Conservation (phyloP, 1,140 invertebrate genomes). For the Tyrophagus putrescentiae region DNA sequence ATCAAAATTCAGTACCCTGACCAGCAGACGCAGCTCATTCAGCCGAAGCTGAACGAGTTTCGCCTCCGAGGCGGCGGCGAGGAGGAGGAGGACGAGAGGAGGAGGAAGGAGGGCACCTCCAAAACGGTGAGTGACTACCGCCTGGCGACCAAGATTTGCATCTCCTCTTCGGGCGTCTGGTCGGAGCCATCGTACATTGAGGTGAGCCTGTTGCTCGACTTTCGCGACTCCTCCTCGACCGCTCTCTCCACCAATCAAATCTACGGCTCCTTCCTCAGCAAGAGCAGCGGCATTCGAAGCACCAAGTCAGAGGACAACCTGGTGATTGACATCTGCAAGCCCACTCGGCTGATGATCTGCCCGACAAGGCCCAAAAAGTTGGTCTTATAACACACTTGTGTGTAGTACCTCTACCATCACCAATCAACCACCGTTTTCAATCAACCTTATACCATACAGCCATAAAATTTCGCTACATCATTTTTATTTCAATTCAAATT, state of each 20-base stretch:
- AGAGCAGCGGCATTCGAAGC: slow-evolving; percentile 11
- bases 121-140: slow-evolving; percentile 39
- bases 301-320: slow-evolving; percentile 39
- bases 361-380: slow-evolving; percentile 66
- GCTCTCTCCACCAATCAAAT: slow-evolving; percentile 32
- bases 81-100: slow-evolving; percentile 18
- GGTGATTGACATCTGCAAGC: slow-evolving; percentile 68
- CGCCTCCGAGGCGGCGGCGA: slow-evolving; percentile 26
- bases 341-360: slow-evolving; percentile 70
- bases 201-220: slow-evolving; percentile 60
- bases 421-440: no score
- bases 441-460: no score
- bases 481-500: no score
- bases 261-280: slow-evolving; percentile 34
- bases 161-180: slow-evolving; percentile 57
- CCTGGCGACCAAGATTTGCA: slow-evolving; percentile 62
- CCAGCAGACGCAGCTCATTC: slow-evolving; percentile 62
- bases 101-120: no score
- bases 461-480: no score
- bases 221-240: slow-evolving; percentile 46
- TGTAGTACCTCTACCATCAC: no score
- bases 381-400: slow-evolving; percentile 18
- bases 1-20: slow-evolving; percentile 76
- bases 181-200: slow-evolving; percentile 73
- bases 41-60: slow-evolving; percentile 48